These are phyloP conservation scores for Musca vetustissima DNA, from an alignment of 1,140 invertebrate species.

Conservation along the genomic window DNA sequence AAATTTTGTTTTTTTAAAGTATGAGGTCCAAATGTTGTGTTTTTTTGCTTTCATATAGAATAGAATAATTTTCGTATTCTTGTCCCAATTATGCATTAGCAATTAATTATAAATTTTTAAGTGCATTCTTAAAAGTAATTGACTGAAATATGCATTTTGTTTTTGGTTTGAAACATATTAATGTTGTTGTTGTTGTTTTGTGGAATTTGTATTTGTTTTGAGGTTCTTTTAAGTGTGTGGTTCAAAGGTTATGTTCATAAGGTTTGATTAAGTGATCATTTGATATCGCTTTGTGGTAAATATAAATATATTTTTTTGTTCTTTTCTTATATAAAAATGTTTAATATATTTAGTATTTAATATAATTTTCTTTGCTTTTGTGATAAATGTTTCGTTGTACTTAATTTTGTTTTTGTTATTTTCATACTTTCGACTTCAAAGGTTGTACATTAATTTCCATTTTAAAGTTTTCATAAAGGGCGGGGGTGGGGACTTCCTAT, in stretches of 20 bases:
- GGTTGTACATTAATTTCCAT: conserved; percentile 14
- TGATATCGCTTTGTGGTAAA: too few species aligned
- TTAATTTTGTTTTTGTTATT: conserved; percentile 4
- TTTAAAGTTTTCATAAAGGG: neutral
- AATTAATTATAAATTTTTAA: neutral
- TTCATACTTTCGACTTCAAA: neutral
- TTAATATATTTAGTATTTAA: conserved; percentile 11
- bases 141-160: neutral
- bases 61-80: neutral
- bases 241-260: conserved; percentile 16
- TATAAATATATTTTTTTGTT: too few species aligned
- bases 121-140: neutral
- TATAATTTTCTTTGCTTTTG: neutral
- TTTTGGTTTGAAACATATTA: neutral
- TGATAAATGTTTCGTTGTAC: conserved; percentile 5
- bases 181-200: too few species aligned
- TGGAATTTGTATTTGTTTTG: neutral
- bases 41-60: neutral
- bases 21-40: conserved; percentile 21
- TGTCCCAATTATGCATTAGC: neutral
- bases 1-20: conserved; percentile 9
- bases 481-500: neutral
- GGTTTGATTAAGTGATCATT: neutral
- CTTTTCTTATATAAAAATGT: too few species aligned
- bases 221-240: conserved; percentile 1